Base-by-base conservation (phyloP, 2,888 invertebrate genomes). In the Lithodes maja region DNA sequence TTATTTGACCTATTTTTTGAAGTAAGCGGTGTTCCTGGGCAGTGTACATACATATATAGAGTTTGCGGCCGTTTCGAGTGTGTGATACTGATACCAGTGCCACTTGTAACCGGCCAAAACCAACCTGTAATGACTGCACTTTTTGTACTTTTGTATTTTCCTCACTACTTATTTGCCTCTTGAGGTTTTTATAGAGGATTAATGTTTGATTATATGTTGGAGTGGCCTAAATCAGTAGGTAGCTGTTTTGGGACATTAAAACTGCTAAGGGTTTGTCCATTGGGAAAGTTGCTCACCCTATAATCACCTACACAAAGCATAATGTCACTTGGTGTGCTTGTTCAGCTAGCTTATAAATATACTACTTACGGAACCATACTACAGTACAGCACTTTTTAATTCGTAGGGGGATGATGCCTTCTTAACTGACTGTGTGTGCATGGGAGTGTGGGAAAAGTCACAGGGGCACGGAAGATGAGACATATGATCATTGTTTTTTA, bases 11-110 rank as follows among this genome's bases (percentile, higher is more conserved):
- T 84, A 83, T 88, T 88, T 33, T 80, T 84, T 88, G 88, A 88
- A 84, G 84, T 90, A 87, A 90, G 90, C 87, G 90, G 90, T 90
- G 87, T 90, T 85, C 90, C 87, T 90, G 90, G 85, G 71, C 87
- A 87, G 90, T 90, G 90, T 90, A 90, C 87, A 90, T 90, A 90
- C 33, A 75, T 87, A 75, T 84, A 81, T 75, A 84, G 88, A 80
- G 88, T 88, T 84, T 88, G 88, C 55, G 88, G 88, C 88, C 88
- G 84, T 83, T 74, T 80, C 79, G 69, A 79, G 84, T 83, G 88
- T 88, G 83, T 79, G 84, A 53, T 69, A 84, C 80, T 79, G 84
- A 53, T 69, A 84, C 80, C 69, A 87, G 88, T 53, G 71, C 80
- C 84, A 84, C 78, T 80, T 80, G 84, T 83, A 88, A 88, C 84